These are phyloP conservation scores for Platalea minor DNA, from an alignment of 2,797 vertebrate species.

Conservation along the genomic window DNA sequence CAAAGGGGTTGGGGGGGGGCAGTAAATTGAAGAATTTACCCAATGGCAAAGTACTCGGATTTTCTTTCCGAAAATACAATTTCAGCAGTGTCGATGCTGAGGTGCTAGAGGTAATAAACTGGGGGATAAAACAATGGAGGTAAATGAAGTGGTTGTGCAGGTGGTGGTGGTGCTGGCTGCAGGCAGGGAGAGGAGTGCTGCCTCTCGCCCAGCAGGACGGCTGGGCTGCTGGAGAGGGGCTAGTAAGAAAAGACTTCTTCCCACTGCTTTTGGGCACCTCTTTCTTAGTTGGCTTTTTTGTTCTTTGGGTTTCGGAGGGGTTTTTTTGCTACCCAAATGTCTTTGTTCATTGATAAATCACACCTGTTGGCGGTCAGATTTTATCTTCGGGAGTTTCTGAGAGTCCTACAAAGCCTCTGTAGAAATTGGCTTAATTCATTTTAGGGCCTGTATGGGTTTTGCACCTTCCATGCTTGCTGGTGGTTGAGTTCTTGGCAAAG, in stretches of 20 bases:
- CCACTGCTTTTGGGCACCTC: neutral
- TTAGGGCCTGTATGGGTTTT: neutral
- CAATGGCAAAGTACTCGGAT: neutral
- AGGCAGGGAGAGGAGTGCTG: neutral
- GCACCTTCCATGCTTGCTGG: neutral
- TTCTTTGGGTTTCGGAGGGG: neutral
- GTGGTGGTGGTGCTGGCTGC: neutral
- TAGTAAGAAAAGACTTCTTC: neutral
- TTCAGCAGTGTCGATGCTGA: neutral
- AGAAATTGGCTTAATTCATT: neutral
- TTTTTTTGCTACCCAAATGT: neutral
- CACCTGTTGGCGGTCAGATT: neutral
- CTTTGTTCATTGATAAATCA: neutral
- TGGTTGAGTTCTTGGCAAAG: neutral
- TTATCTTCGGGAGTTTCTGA: neutral
- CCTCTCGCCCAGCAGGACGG: neutral
- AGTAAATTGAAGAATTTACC: constrained; percentile 11
- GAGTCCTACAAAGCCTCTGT: neutral
- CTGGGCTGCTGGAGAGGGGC: neutral
- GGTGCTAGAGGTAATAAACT: neutral
- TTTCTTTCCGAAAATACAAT: neutral
- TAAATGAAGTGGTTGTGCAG: neutral
- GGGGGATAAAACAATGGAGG: neutral
- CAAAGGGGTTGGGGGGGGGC: neutral
- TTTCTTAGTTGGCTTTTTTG: neutral